Base-by-base conservation (phyloP, 2,888 invertebrate species). In the Nomada goodeniana region DNA sequence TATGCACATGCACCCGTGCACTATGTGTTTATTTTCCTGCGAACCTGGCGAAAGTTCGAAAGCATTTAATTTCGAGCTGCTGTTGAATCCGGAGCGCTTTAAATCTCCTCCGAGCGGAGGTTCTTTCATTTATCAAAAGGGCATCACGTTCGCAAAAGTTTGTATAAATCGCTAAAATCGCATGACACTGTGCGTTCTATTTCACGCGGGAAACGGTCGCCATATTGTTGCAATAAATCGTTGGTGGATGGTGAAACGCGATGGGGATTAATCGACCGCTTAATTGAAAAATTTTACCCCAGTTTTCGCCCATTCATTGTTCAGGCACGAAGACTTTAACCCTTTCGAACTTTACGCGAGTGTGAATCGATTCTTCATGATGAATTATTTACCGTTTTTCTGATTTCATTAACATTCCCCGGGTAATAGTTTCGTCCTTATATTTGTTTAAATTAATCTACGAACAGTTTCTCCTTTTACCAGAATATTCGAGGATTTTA, bases 61-160 rank as follows among this genome's bases (percentile, higher is more conserved):
- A 13, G 36, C 61, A 42, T 74, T 57, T 55, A 74, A 74, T 78
- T 78, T 53, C 60, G 23, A 26, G 29, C 11, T 15, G 13, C 9
- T n/a, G 67, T 42, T 20, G 67, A 52, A 64, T 29, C 15, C 10
- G 2, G 42, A 15, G 23, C 60, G 61, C 23, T 63, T 42, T 55
- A 63, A 75, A 75, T 61, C 55, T 26, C 18, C 1, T 1, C 18
- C 10, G n/a, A 1, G 52, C 3, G n/a, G 60, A 42, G 29, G 26
- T 68, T 63, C 61, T 74, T 78, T 78, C 61, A 68, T 78, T 68
- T 63, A 20, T 74, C 67, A 73, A 67, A 55, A 52, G 11, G 50
- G 57, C 53, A 36, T 15, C 50, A 36, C 9, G 20, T 52, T 29
- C 18, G 13, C 42, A 11, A 50, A 72, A 77, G 44, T 77, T 65